Evolutionary conservation across 1,140 invertebrate species (phyloP).

Genomic region (Drosophila sp.): DNA sequence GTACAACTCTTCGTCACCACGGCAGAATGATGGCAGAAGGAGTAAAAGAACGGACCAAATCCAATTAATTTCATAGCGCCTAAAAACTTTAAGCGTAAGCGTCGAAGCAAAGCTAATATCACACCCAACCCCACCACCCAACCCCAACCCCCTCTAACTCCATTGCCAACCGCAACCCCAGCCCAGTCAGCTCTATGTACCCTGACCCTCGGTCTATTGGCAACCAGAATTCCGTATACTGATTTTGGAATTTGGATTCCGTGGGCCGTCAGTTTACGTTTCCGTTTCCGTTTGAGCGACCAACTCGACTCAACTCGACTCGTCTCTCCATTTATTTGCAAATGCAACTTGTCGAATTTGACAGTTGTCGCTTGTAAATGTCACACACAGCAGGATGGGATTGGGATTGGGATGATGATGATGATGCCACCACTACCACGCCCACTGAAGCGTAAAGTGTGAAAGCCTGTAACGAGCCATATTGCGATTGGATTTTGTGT

Average conservation of each 20-base stretch:
- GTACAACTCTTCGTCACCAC: neutral
- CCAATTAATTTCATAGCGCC: slow-evolving; percentile 77
- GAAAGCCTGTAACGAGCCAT: slow-evolving; percentile 77
- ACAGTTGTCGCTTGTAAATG: slow-evolving; percentile 78
- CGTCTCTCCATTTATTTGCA: slow-evolving; percentile 73
- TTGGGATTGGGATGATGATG: neutral
- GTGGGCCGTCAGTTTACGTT: slow-evolving; percentile 69
- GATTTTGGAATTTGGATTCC: slow-evolving; percentile 17
- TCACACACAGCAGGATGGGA: slow-evolving; percentile 27
- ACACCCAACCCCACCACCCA: neutral
- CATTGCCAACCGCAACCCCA: too few species aligned
- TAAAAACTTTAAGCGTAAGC: slow-evolving; percentile 75
- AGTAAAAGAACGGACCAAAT: slow-evolving; percentile 40
- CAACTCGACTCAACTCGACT: slow-evolving; percentile 13
- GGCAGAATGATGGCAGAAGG: slow-evolving; percentile 18
- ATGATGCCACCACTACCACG: neutral
- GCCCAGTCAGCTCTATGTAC: too few species aligned
- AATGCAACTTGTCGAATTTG: slow-evolving; percentile 79
- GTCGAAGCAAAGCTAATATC: slow-evolving; percentile 55
- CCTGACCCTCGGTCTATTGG: neutral
- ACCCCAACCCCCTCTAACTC: too few species aligned
- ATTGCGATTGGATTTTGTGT: slow-evolving; percentile 80
- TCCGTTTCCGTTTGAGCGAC: slow-evolving; percentile 75
- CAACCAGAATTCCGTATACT: slow-evolving; percentile 3
- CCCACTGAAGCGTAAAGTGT: slow-evolving; percentile 73